Evolutionary conservation across 1,140 invertebrate genomes (phyloP).

Genomic region (Drosophila yakuba): DNA sequence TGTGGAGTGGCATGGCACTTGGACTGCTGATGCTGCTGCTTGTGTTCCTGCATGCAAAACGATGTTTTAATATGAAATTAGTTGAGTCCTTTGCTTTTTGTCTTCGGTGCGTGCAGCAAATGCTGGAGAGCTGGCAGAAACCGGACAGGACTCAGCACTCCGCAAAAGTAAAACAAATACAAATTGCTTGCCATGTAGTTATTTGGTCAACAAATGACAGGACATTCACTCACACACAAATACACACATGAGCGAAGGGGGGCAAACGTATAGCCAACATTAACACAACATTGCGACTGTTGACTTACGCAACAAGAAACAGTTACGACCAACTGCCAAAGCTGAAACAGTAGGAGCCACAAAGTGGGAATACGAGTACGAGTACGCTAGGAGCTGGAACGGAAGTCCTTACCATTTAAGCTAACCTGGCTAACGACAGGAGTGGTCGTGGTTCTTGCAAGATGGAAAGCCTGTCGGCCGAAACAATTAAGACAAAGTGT

Average conservation of each 20-base stretch:
- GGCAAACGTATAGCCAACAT: slow-evolving; percentile 71
- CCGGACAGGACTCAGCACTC: slow-evolving; percentile 40
- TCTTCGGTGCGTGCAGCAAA: slow-evolving; percentile 58
- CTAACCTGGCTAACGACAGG: slow-evolving; percentile 24
- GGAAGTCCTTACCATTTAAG: slow-evolving; percentile 33
- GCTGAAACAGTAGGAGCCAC: slow-evolving; percentile 17
- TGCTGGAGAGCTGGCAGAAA: slow-evolving; percentile 24
- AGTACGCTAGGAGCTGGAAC: slow-evolving; percentile 1
- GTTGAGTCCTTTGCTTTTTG: slow-evolving; percentile 81
- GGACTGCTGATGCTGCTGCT: slow-evolving; percentile 41
- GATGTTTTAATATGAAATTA: slow-evolving; percentile 84
- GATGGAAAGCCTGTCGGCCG: slow-evolving; percentile 19
- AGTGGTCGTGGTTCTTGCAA: slow-evolving; percentile 11
- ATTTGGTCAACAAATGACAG: slow-evolving; percentile 83
- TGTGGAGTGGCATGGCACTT: slow-evolving; percentile 15
- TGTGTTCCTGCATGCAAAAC: slow-evolving; percentile 78
- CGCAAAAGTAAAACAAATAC: slow-evolving; percentile 80
- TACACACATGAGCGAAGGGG: background rate
- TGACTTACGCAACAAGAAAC: slow-evolving; percentile 78
- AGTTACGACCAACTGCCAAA: slow-evolving; percentile 60
- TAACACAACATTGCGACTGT: slow-evolving; percentile 81
- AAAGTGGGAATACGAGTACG: slow-evolving; percentile 11
- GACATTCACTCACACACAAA: slow-evolving; percentile 56
- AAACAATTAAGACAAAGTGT: slow-evolving; percentile 61
- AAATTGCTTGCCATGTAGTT: slow-evolving; percentile 82